A percentile compares a stretch with the other conserved stretches of the same genome.
phyloP scores from a whole-genome alignment of 2,797 vertebrate species.

The Protonibea diacanthus region DNA sequence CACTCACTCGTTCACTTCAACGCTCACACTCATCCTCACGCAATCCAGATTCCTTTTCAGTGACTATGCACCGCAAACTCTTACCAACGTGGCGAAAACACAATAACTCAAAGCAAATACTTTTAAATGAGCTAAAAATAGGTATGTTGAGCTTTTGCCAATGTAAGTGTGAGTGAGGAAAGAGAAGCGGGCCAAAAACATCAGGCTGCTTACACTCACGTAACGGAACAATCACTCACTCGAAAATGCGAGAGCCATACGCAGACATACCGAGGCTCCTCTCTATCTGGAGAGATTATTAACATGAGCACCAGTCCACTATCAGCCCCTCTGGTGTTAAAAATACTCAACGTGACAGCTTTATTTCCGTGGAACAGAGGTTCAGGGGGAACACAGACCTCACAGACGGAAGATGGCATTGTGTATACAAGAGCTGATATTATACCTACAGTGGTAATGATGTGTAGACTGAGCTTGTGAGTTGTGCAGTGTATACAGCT shows the following conservation, averaged over 20 bases:
- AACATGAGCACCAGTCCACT: conserved; percentile 41
- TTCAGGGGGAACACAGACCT: conserved; percentile 28
- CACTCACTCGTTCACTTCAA: neutral
- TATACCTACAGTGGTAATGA: neutral
- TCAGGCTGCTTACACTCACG: conserved; percentile 64
- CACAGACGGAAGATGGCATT: conserved; percentile 23
- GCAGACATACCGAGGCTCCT: conserved; percentile 57
- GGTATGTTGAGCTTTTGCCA: conserved; percentile 50
- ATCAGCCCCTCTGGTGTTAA: conserved; percentile 68
- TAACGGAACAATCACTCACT: conserved; percentile 80
- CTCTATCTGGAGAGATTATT: conserved; percentile 75
- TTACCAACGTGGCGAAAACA: conserved; percentile 52
- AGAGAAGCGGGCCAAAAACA: conserved; percentile 66
- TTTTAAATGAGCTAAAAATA: conserved; percentile 71
- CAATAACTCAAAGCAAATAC: conserved; percentile 51
- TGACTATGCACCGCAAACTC: conserved; percentile 27
- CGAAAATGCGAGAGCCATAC: conserved; percentile 48
- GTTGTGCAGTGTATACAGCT: conserved; percentile 27
- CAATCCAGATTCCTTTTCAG: conserved; percentile 57
- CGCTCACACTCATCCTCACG: conserved; percentile 7
- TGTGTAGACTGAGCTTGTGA: neutral
- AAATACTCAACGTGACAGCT: conserved; percentile 65
- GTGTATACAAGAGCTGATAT: conserved; percentile 26
- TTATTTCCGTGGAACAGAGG: conserved; percentile 56
- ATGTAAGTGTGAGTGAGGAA: conserved; percentile 56